A percentile compares a stretch with the other conserved stretches of the same genome.
These are phyloP conservation scores for Coregonus sp. DNA, from an alignment of 2,797 vertebrate genomes.

Conservation along the genomic window DNA sequence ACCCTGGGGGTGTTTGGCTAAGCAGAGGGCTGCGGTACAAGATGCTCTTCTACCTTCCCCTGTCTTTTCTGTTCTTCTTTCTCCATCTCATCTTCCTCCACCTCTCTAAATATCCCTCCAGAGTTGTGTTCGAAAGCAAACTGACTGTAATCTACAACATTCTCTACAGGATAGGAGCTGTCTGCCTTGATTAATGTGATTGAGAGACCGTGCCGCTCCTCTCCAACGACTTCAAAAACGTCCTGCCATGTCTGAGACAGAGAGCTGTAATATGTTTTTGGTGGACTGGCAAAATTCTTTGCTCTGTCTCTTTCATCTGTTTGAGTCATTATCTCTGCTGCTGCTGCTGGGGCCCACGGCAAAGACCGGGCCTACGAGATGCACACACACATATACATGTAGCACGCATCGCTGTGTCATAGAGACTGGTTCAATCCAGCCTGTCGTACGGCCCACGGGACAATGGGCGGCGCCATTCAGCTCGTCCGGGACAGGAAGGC, in stretches of 20 bases:
- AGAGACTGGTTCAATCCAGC: no score
- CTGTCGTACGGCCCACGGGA: no score
- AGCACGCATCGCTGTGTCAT: no score
- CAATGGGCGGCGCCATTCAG: no score
- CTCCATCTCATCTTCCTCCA: not conserved
- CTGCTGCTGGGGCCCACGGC: slow-evolving; percentile 60
- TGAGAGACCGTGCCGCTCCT: slow-evolving; percentile 71
- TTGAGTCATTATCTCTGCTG: slow-evolving; percentile 59
- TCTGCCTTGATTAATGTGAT: slow-evolving; percentile 74
- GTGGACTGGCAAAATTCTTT: slow-evolving; percentile 64
- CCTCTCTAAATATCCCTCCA: not conserved
- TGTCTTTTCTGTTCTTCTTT: not conserved
- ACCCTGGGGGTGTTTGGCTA: slow-evolving; percentile 13
- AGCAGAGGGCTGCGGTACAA: slow-evolving; percentile 27
- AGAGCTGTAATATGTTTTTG: slow-evolving; percentile 69
- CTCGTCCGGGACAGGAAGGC: no score
- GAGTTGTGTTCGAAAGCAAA: not conserved
- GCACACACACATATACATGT: slow-evolving; percentile 40
- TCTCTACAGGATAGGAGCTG: slow-evolving; percentile 68
- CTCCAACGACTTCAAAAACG: slow-evolving; percentile 70
- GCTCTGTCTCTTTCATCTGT: slow-evolving; percentile 76
- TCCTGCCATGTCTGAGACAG: slow-evolving; percentile 52
- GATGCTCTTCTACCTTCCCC: not conserved
- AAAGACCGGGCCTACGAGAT: slow-evolving; percentile 50
- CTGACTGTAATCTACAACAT: not conserved